Percentiles rank a stretch among this genome's conserved stretches.
These are phyloP conservation scores for Clunio marinus DNA, from an alignment of 2,888 invertebrate species.

Conservation along the genomic window DNA sequence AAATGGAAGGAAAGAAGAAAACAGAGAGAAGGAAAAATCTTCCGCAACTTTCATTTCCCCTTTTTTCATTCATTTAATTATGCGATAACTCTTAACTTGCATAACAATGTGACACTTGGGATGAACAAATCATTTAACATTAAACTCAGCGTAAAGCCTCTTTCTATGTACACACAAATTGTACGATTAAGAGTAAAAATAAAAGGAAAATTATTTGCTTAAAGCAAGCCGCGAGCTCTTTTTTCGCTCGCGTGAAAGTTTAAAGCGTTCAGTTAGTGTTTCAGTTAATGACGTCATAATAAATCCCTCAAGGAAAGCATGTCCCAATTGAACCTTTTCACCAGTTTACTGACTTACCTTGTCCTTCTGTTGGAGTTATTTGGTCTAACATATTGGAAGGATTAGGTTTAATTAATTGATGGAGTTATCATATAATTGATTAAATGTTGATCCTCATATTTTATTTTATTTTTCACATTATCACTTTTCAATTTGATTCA, in stretches of 20 bases:
- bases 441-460: conserved; percentile 14
- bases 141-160: no score
- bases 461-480: conserved; percentile 3
- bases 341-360: conserved; percentile 15
- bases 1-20: neutral
- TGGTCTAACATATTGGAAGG: conserved; percentile 28
- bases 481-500: conserved; percentile 12
- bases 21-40: neutral
- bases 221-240: no score
- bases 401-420: conserved; percentile 34
- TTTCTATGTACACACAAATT: no score
- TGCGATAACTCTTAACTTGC: neutral
- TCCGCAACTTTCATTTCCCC: neutral
- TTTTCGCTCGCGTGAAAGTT: no score
- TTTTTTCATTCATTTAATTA: no score
- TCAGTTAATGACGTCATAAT: conserved; percentile 13
- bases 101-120: neutral
- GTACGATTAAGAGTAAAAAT: no score
- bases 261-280: no score
- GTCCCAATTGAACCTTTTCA: no score
- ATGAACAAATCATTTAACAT: neutral
- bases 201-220: neutral
- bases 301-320: neutral
- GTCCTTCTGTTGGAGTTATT: conserved; percentile 30
- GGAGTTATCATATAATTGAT: conserved; percentile 35